These are phyloP conservation scores for Epicampocera succincta DNA, from an alignment of 2,888 invertebrate species.

Conservation along the genomic window DNA sequence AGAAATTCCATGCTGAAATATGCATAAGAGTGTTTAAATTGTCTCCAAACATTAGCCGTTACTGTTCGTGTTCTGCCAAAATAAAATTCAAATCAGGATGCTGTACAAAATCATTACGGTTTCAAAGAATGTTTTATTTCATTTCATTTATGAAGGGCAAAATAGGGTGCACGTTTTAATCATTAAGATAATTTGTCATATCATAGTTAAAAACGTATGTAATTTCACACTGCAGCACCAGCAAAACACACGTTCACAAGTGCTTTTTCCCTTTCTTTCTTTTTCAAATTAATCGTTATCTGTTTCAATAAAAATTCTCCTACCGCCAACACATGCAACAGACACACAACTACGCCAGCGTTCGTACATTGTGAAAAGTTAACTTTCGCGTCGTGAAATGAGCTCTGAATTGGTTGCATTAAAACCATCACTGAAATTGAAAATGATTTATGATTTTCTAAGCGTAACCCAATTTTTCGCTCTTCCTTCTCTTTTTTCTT, in stretches of 20 bases:
- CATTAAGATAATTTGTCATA: conserved; percentile 21
- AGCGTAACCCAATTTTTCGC: conserved; percentile 31
- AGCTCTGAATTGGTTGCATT: conserved; percentile 23
- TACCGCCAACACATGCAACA: background rate
- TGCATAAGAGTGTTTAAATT: too few relatives aligned
- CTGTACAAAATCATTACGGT: too few relatives aligned
- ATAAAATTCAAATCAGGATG: too few relatives aligned
- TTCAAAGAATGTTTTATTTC: too few relatives aligned
- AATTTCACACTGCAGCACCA: background rate
- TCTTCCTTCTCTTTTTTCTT: background rate
- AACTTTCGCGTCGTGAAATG: conserved; percentile 9
- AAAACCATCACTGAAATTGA: conserved; percentile 14
- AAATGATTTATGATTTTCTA: conserved; percentile 39
- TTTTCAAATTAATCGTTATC: background rate
- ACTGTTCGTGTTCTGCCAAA: too few relatives aligned
- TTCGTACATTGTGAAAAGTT: conserved; percentile 11
- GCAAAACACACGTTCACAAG: background rate
- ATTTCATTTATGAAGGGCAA: background rate
- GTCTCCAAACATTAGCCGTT: too few relatives aligned
- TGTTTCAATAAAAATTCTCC: background rate
- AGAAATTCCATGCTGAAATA: too few relatives aligned
- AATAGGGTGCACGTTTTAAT: conserved; percentile 3
- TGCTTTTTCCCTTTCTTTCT: background rate
- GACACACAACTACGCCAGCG: too few relatives aligned
- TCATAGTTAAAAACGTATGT: conserved; percentile 7